Base-by-base conservation (phyloP, 2,113 vertebrate genomes). In the Silurus glanis region DNA sequence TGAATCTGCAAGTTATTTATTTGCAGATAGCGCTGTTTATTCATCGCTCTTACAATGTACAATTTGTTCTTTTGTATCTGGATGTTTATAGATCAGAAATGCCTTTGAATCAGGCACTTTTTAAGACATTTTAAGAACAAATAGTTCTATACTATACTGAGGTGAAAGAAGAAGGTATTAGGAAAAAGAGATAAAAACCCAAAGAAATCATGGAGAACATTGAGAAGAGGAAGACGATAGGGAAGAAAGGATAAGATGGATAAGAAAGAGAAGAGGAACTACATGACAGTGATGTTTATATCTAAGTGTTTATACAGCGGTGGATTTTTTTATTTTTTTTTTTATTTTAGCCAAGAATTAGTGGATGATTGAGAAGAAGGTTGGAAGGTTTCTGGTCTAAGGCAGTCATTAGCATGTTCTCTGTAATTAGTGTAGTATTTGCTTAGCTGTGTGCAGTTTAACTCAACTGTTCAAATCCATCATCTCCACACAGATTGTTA, bases 391-490 rank as follows among this genome's bases (percentile, higher is more conserved):
- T 45, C 59, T 81, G 3, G 37, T 47, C 58, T 62, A 45, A 82
- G 61, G 21, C 61, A 53, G 23, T 82, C 3, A 51, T 82, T 82
- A 82, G 80, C 13, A 66, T 66, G 80, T 53, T 64, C 23, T 66
- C 61, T 66, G 61, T 25, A 82, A 66, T 82, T 66, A 82, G 47
- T 82, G 61, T 82, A 66, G 47, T 66, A 66, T 82, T 82, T 82
- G 80, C n/a, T 82, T 82, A 82, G 80, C 80, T 82, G 61, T 82
- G 80, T 66, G 80, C 47, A 82, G 23, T 82, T 82, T 82, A 25
- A 53, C 45, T 16, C 23, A 64, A 16, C 61, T 66, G 45, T 66
- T 80, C 19, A 61, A n/a, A 61, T 61, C 78, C 19, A 80, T 80
- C 78, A 80, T 19, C 16, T 80, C 1, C 21, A 61, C 21, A 61